Base-by-base conservation (phyloP, 35 echinoderm and acorn worm genomes). In the Chiridota heheva region DNA sequence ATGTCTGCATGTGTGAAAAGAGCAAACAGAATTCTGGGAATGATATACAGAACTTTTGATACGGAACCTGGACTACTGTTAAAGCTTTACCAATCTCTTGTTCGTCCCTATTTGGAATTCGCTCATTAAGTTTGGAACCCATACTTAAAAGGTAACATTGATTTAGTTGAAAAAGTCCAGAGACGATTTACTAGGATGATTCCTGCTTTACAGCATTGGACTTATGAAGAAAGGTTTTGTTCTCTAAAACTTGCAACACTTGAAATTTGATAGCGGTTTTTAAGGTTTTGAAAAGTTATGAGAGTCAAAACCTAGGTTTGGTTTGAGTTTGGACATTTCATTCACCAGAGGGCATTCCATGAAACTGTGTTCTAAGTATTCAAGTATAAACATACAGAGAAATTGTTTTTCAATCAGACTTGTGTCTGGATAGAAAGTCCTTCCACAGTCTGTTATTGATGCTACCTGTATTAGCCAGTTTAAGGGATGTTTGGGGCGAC, bases 81-180 rank as follows among this genome's bases (percentile, higher is more conserved):
- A 44, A 74, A 74, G 49, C 37, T 74, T 46, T 74, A 45, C 70
- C 44, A 74, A 12, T 74, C 70, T 74, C 70, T 74, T 45, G 70
- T 74, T 7, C 5, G 70, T 39, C 70, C 70, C 25, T 44, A 74
- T 44, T 45, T 74, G 36, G 70, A 74, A 28, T 74, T 46, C 49
- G 70, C 70, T 43, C 20, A 46, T 6, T 44, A 74, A 39, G 36
- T 15, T 7, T 74, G 70, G 70, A 74, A 74, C 70, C 70, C 70
- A 36, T 74, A 44, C 49, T 29, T 46, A 25, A 74, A 48, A 48
- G 42, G 42, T 20, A 44, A 74, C 70, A 74, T 74, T 26, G 70
- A 74, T 45, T 20, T 74, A 12, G 12, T 74, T 15, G 70, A 74
- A 28, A 74, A 74, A 20, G 42, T 74, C 12, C 70, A 74, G 42